These are phyloP conservation scores for Vimba vimba DNA, from an alignment of 2,113 vertebrate genomes.

Conservation along the genomic window DNA sequence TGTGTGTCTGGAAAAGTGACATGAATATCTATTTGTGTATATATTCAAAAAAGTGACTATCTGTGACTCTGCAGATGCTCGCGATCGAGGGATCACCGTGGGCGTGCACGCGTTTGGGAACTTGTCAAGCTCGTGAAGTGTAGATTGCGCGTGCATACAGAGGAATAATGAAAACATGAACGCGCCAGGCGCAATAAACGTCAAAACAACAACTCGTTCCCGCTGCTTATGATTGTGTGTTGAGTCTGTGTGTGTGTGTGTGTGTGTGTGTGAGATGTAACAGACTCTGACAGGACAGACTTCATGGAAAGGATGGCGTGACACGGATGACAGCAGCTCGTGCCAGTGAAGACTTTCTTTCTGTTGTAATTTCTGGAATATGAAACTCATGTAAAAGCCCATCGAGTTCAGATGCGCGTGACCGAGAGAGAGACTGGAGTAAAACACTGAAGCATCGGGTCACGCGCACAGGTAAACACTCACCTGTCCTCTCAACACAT, in stretches of 20 bases:
- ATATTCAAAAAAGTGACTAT: too few species aligned
- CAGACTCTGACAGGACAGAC: background rate
- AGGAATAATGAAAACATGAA: background rate
- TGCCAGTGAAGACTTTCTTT: background rate
- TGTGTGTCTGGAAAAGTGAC: background rate
- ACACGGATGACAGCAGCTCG: background rate
- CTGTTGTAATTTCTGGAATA: too few species aligned
- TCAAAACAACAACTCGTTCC: background rate
- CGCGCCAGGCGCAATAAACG: background rate
- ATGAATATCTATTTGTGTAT: background rate
- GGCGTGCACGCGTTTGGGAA: background rate
- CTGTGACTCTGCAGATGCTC: background rate
- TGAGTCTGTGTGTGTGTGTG: background rate
- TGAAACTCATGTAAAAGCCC: background rate
- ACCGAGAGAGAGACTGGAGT: too few species aligned
- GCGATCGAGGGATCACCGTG: background rate
- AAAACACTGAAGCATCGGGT: too few species aligned
- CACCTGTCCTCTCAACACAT: too few species aligned
- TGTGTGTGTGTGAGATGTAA: background rate
- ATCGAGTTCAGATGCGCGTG: background rate
- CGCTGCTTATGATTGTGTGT: background rate
- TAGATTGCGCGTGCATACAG: background rate
- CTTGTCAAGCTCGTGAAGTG: background rate
- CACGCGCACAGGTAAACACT: too few species aligned
- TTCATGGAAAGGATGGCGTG: background rate